Conservation (phyloP, 2,888 invertebrate species). For the Julus scandinavius region DNA sequence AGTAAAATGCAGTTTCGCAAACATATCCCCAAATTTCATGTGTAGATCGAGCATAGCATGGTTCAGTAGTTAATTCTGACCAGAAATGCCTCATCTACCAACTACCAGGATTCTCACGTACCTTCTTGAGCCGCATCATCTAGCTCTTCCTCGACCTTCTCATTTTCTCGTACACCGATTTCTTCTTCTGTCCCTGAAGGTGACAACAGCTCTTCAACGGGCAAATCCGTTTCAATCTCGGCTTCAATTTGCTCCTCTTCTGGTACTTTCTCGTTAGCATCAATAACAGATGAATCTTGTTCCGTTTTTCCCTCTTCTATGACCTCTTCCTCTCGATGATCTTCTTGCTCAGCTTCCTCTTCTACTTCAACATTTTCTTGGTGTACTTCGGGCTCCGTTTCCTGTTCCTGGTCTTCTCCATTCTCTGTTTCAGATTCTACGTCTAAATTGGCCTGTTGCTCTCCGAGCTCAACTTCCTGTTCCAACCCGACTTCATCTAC, state of each 20-base stretch:
- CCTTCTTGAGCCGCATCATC: neutral
- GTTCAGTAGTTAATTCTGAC: no score
- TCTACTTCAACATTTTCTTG: neutral
- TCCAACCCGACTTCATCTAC: conserved; percentile 32
- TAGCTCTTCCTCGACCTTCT: neutral
- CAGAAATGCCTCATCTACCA: no score
- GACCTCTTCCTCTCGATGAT: neutral
- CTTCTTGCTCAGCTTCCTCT: conserved; percentile 55
- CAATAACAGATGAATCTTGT: no score
- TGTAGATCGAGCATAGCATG: no score
- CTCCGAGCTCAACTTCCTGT: neutral
- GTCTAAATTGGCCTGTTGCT: neutral
- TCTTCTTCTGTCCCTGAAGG: neutral
- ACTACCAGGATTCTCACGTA: neutral
- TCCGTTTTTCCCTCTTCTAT: neutral
- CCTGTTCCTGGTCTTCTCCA: neutral
- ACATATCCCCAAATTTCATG: no score
- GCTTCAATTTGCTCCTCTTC: neutral
- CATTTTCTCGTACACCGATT: neutral
- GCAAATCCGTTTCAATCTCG: no score
- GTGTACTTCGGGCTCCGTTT: neutral
- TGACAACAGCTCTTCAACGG: neutral
- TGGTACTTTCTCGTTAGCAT: neutral
- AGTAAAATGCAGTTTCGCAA: neutral
- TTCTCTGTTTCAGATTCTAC: neutral